A percentile compares a stretch with the other conserved stretches of the same genome.
Conservation (phyloP, 2,888 invertebrate genomes). For the Andricus quercusramuli region DNA sequence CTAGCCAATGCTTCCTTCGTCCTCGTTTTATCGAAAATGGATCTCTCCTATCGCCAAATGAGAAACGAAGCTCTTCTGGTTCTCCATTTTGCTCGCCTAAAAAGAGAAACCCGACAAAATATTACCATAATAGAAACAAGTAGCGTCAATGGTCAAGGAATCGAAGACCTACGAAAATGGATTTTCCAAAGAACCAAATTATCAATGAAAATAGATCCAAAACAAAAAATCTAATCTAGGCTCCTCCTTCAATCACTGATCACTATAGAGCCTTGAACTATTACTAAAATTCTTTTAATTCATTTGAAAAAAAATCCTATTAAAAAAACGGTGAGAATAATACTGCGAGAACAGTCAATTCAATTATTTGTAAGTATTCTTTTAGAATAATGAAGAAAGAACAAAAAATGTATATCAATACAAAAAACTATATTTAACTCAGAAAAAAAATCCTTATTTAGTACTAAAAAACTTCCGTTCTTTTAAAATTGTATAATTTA, state of each 20-base stretch:
- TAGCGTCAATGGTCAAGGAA: constrained; percentile 86
- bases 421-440: background rate
- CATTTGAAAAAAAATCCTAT: too few relatives aligned
- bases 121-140: constrained; percentile 87
- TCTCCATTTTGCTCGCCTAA: constrained; percentile 87
- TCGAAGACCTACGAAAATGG: constrained; percentile 85
- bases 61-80: constrained; percentile 91
- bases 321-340: too few relatives aligned
- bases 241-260: too few relatives aligned
- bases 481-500: constrained; percentile 40
- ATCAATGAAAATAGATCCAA: background rate
- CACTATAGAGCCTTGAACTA: too few relatives aligned
- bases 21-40: constrained; percentile 90
- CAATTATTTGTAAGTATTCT: background rate
- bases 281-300: too few relatives aligned
- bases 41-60: constrained; percentile 92
- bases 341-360: too few relatives aligned
- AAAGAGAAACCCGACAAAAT: constrained; percentile 84
- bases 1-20: constrained; percentile 84
- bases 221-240: background rate
- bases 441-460: background rate
- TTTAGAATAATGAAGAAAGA: background rate
- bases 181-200: constrained; percentile 68
- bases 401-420: background rate
- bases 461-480: background rate